These are phyloP conservation scores for Anthonomus grandis DNA, from an alignment of 1,140 invertebrate genomes.

Conservation along the genomic window DNA sequence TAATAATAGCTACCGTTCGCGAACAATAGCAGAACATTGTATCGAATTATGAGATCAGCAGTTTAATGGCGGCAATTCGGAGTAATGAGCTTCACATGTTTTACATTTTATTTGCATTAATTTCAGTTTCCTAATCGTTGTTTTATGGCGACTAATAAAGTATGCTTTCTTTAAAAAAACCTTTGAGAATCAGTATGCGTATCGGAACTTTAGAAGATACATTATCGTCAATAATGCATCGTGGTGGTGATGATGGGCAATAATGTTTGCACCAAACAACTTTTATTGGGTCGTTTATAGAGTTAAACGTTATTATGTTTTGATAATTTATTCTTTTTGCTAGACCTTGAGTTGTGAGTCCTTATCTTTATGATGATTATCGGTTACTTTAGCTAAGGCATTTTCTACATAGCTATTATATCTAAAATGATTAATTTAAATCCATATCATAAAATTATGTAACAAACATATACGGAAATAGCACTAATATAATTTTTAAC, in stretches of 20 bases:
- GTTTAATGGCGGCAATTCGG: conserved; percentile 23
- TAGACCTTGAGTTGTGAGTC: neutral
- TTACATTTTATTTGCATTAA: conserved; percentile 36
- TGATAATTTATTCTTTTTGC: neutral
- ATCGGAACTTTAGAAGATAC: conserved; percentile 21
- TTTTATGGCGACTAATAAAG: conserved; percentile 33
- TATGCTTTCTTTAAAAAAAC: conserved; percentile 26
- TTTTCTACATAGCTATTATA: too few species aligned
- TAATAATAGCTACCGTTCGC: conserved; percentile 17
- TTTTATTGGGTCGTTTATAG: neutral
- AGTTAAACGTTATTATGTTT: neutral
- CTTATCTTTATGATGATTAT: too few species aligned
- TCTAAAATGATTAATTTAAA: too few species aligned
- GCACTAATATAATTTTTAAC: too few species aligned
- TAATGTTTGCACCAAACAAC: neutral
- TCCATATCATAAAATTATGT: too few species aligned
- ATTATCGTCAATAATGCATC: conserved; percentile 21
- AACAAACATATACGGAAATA: too few species aligned
- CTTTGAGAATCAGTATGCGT: conserved; percentile 27
- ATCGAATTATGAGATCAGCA: conserved; percentile 32
- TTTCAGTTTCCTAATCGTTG: conserved; percentile 33
- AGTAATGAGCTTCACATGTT: conserved; percentile 36
- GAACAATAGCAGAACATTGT: conserved; percentile 26
- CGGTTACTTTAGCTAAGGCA: too few species aligned
- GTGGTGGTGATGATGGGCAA: neutral